Evolutionary conservation across 2,888 invertebrate genomes (phyloP).

Genomic region (Melieria omissa): DNA sequence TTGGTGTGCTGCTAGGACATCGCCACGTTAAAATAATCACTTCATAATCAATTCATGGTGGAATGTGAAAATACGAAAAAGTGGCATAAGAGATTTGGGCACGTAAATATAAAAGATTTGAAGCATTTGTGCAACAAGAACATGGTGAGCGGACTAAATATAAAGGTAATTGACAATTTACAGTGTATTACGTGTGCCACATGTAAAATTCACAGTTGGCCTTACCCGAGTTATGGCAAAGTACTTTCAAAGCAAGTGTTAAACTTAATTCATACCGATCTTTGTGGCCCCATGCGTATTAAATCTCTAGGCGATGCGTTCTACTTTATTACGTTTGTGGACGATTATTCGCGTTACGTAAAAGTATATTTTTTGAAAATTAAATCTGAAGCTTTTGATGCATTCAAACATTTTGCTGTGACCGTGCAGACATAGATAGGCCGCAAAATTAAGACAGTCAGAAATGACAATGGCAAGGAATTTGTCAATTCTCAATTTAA

Average conservation of each 20-base stretch:
- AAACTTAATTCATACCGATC: conserved; percentile 12
- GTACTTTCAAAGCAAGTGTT: conserved; percentile 1
- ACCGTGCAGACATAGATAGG: conserved; percentile 19
- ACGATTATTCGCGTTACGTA: conserved; percentile 14
- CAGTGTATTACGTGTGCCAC: conserved; percentile 25
- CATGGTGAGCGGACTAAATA: conserved; percentile 28
- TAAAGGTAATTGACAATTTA: conserved; percentile 6
- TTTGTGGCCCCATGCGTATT: conserved; percentile 24
- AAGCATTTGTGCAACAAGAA: conserved; percentile 18
- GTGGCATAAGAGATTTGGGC: conserved; percentile 28
- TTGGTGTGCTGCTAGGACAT: too few relatives aligned
- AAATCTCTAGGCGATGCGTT: conserved; percentile 12
- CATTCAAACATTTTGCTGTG: conserved; percentile 15
- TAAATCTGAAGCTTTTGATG: conserved; percentile 15
- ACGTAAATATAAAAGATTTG: conserved; percentile 25
- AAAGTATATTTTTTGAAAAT: conserved; percentile 12
- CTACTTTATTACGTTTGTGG: conserved; percentile 13
- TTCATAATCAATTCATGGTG: too few relatives aligned
- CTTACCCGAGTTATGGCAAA: not conserved
- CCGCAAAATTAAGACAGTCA: conserved; percentile 18
- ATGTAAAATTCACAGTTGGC: conserved; percentile 16
- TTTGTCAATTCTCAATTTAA: not conserved
- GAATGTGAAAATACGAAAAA: not conserved
- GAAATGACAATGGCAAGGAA: conserved; percentile 15
- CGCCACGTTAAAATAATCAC: too few relatives aligned